These are phyloP conservation scores for Flabesymbios commensalis DNA, from an alignment of 2,888 invertebrate species.

Conservation along the genomic window DNA sequence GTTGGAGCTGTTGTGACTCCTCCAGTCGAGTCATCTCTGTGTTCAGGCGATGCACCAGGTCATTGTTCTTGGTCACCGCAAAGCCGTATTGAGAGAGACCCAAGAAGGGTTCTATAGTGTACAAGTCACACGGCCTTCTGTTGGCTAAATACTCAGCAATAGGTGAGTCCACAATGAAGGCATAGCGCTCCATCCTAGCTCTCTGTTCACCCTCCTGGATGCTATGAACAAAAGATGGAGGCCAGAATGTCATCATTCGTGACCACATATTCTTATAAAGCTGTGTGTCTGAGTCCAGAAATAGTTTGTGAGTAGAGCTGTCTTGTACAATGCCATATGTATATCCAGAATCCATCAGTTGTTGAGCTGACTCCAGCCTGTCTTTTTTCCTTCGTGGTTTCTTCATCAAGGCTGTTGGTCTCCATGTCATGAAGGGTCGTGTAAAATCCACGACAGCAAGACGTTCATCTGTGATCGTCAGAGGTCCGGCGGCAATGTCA, in stretches of 20 bases:
- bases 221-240: slow-evolving; percentile 26
- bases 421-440: slow-evolving; percentile 27
- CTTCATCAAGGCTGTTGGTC: background rate
- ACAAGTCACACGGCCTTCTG: slow-evolving; percentile 35
- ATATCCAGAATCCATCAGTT: slow-evolving; percentile 25
- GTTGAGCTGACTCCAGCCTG: slow-evolving; percentile 17
- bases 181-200: slow-evolving; percentile 30
- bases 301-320: slow-evolving; percentile 18
- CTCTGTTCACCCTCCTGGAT: slow-evolving; percentile 33
- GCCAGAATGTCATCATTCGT: slow-evolving; percentile 27
- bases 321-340: slow-evolving; percentile 25
- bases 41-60: slow-evolving; percentile 19
- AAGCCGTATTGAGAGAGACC: slow-evolving; percentile 30
- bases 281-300: slow-evolving; percentile 11
- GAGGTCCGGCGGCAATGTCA: slow-evolving; percentile 32
- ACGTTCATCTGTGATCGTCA: slow-evolving; percentile 24
- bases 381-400: background rate
- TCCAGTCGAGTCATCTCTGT: slow-evolving; percentile 21
- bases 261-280: slow-evolving; percentile 24
- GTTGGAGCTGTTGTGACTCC: slow-evolving; percentile 21
- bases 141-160: slow-evolving; percentile 32
- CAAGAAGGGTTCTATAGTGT: slow-evolving; percentile 36
- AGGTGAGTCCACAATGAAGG: slow-evolving; percentile 33
- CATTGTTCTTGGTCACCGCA: slow-evolving; percentile 22
- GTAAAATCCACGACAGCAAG: slow-evolving; percentile 32